A percentile compares a stretch with the other conserved stretches of the same genome.
phyloP scores from a whole-genome alignment of 1,140 invertebrate genomes.

The Portunus trituberculatus region DNA sequence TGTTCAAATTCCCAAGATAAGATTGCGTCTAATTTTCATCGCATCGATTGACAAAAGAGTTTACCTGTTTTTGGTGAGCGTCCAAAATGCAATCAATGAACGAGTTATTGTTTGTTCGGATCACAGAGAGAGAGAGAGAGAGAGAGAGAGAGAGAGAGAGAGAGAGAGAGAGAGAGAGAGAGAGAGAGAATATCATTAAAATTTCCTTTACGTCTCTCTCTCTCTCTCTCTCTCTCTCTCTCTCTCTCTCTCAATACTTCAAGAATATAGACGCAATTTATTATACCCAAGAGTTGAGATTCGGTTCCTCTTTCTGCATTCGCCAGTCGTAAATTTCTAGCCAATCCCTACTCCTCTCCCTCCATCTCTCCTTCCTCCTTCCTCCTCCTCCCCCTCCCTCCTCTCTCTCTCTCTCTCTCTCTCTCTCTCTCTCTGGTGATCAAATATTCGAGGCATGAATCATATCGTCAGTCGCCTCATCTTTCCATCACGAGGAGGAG shows the following conservation, averaged over 20 bases:
- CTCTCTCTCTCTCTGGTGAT: neutral
- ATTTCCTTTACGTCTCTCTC: neutral
- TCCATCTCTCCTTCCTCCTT: neutral
- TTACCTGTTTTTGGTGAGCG: neutral
- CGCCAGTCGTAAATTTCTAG: neutral
- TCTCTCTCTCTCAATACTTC: conserved; percentile 6
- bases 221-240: conserved; percentile 34
- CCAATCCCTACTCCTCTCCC: neutral
- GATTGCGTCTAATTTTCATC: neutral
- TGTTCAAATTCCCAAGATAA: neutral
- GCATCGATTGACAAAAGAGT: neutral
- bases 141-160: too few species aligned
- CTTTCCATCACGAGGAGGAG: neutral
- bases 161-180: too few species aligned
- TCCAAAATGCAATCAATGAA: too few species aligned
- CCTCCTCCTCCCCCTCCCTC: conserved; percentile 12
- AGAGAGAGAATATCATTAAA: too few species aligned
- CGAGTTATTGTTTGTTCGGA: too few species aligned
- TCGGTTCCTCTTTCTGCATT: neutral
- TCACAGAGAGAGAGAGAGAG: too few species aligned
- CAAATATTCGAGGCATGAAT: neutral
- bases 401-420: conserved; percentile 43
- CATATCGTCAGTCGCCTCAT: neutral
- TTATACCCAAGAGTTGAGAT: neutral
- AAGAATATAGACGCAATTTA: neutral